phyloP scores from a whole-genome alignment of 2,888 invertebrate genomes.

The Dicyrtoma fusca region DNA sequence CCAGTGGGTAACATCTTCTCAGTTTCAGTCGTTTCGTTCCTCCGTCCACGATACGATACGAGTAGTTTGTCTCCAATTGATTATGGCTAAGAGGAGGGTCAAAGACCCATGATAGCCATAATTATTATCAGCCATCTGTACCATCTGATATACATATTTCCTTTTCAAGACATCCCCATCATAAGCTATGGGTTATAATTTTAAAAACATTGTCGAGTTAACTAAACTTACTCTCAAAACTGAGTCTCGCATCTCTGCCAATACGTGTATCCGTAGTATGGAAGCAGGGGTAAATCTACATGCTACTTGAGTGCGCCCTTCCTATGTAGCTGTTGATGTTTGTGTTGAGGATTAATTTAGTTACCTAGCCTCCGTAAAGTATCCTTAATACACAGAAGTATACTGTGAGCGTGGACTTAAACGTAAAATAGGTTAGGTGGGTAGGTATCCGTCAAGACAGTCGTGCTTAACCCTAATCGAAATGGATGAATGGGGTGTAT shows the following conservation, averaged over 20 bases:
- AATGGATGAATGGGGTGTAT: slow-evolving; percentile 8
- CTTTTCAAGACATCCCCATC: slow-evolving; percentile 13
- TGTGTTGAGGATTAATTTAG: too few species aligned
- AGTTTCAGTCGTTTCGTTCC: neutral
- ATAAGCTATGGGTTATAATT: neutral
- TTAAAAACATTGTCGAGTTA: too few species aligned
- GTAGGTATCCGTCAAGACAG: neutral
- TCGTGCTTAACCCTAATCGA: slow-evolving; percentile 16
- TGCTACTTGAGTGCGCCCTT: too few species aligned
- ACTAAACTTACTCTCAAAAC: neutral
- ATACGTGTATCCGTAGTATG: too few species aligned
- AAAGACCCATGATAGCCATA: slow-evolving; percentile 34
- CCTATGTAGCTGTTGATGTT: too few species aligned
- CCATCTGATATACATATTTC: slow-evolving; percentile 19
- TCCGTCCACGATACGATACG: slow-evolving; percentile 16
- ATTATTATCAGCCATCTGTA: slow-evolving; percentile 27
- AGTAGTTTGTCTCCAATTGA: slow-evolving; percentile 36
- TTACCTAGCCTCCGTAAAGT: too few species aligned
- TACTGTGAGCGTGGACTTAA: neutral
- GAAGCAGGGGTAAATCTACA: too few species aligned
- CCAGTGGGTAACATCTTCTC: slow-evolving; percentile 27
- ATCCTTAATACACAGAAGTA: too few species aligned
- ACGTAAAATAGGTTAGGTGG: neutral
- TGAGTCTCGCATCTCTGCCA: too few species aligned
- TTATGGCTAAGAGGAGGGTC: slow-evolving; percentile 29